phyloP scores from a whole-genome alignment of 2,888 invertebrate species.

The Nephrocerus scutellatus region DNA sequence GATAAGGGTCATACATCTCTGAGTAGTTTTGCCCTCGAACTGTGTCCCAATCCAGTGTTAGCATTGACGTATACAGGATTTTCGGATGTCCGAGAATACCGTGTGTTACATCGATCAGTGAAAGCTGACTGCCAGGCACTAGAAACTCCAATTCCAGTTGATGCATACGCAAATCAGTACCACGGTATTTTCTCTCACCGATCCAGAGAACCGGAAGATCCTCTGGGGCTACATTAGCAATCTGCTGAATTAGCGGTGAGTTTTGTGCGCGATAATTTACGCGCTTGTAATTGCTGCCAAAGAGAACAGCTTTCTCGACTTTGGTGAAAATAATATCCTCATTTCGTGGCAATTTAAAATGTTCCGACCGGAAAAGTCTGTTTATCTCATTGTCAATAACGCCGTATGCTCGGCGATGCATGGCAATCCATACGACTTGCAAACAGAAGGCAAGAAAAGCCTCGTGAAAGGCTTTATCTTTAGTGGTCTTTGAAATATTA shows the following conservation, averaged over 20 bases:
- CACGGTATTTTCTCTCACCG: conserved; percentile 42
- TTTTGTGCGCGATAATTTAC: conserved; percentile 39
- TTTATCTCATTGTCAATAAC: conserved; percentile 41
- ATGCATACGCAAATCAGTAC: conserved; percentile 36
- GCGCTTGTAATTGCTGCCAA: conserved; percentile 34
- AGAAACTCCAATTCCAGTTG: conserved; percentile 41
- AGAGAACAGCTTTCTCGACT: conserved; percentile 35
- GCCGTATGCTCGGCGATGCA: conserved; percentile 38
- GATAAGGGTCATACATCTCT: conserved; percentile 37
- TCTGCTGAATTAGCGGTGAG: conserved; percentile 42
- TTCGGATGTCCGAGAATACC: conserved; percentile 44
- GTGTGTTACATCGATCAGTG: conserved; percentile 36
- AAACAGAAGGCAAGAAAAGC: conserved; percentile 37
- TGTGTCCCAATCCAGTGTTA: conserved; percentile 34
- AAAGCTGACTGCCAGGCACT: conserved; percentile 38
- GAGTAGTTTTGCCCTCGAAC: conserved; percentile 34
- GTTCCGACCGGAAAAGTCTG: conserved; percentile 42
- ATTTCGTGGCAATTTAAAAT: conserved; percentile 32
- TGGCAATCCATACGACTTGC: conserved; percentile 41
- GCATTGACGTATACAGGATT: conserved; percentile 36
- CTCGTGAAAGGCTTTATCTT: conserved; percentile 38
- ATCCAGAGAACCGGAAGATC: conserved; percentile 43
- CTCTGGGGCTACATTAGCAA: conserved; percentile 27
- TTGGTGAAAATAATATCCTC: conserved; percentile 29
- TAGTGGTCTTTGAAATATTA: conserved; percentile 33